Evolutionary conservation across 2,113 vertebrate species (phyloP), one percentile per base, ranked within the genome.

Genomic region (Bagarius yarrelli): DNA sequence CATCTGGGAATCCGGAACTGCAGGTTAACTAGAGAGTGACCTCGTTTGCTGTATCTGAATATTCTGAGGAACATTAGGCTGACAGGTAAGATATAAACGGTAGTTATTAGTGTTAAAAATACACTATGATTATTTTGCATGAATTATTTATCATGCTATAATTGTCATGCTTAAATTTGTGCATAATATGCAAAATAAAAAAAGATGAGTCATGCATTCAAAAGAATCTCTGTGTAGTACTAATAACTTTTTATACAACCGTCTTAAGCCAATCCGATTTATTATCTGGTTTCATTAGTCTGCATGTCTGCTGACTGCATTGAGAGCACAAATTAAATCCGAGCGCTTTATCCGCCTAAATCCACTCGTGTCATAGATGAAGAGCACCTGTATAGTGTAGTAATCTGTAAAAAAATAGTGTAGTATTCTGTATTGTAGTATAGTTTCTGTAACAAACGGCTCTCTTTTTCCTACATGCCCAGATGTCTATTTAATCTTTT

Each of bases 291-390:
- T 61, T 36, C 19, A 72, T 18, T 79, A 81, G 56, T 81, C 89
- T 72, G 63, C 64, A 73, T 84, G 66, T 87, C 78, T 87, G 86
- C 86, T 88, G 86, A 80, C 71, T 55, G 12, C 82, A 86, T 27
- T 50, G n/a, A 23, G 8, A 89, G 81, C 75, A 69, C 70, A 81
- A 86, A 88, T 92, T 90, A 92, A 93, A 92, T 91, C 91, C 89
- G 83, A 82, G 84, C 82, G 66, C 78, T 91, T 91, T 89, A 90
- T 89, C 86, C 75, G 64, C 83, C 64, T 89, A 92, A 93, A 94
- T 93, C 92, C 92, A 4, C 18, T 71, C 74, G 52, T 90, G 93
- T 89, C 93, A 93, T 87, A 92, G 90, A 92, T 93, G 91, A 87
- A 89, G 87, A 88, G 86, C 76, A 55, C 88, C 89, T 91, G 84